Conservation (phyloP, 2,888 invertebrate genomes). For the Platerodrilus igneus region DNA sequence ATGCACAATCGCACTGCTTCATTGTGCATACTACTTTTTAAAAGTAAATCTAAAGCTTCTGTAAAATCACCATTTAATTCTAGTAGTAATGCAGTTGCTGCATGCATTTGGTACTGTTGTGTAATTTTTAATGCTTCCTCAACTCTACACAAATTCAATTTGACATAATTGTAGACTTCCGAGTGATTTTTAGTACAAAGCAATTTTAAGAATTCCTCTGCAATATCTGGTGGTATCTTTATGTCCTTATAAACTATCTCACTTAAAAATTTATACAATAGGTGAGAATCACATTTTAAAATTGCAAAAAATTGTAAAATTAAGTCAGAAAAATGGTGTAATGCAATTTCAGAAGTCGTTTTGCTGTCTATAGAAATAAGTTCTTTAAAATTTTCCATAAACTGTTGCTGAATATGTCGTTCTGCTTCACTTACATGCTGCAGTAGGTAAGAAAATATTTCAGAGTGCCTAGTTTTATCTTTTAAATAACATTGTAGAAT, state of each 20-base stretch:
- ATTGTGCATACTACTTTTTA: conserved; percentile 45
- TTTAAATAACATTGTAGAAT: conserved; percentile 65
- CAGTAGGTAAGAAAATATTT: conserved; percentile 57
- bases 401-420: conserved; percentile 49
- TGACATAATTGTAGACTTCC: conserved; percentile 53
- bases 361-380: conserved; percentile 58
- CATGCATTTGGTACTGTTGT: conserved; percentile 56
- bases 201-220: conserved; percentile 60
- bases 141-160: conserved; percentile 56
- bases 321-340: conserved; percentile 52
- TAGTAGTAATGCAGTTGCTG: conserved; percentile 67
- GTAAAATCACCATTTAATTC: conserved; percentile 71
- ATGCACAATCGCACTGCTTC: conserved; percentile 46
- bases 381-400: conserved; percentile 48
- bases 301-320: conserved; percentile 48
- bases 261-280: conserved; percentile 56
- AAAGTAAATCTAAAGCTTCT: conserved; percentile 62
- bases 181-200: conserved; percentile 56
- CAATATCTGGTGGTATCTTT: conserved; percentile 49
- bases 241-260: conserved; percentile 49
- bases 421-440: conserved; percentile 46
- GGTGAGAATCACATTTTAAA: conserved; percentile 45
- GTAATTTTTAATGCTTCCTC: conserved; percentile 63
- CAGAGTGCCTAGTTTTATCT: conserved; percentile 58
- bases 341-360: conserved; percentile 59